phyloP scores from a whole-genome alignment of 2,113 vertebrate genomes.

The Lagenorhynchus albirostris region DNA sequence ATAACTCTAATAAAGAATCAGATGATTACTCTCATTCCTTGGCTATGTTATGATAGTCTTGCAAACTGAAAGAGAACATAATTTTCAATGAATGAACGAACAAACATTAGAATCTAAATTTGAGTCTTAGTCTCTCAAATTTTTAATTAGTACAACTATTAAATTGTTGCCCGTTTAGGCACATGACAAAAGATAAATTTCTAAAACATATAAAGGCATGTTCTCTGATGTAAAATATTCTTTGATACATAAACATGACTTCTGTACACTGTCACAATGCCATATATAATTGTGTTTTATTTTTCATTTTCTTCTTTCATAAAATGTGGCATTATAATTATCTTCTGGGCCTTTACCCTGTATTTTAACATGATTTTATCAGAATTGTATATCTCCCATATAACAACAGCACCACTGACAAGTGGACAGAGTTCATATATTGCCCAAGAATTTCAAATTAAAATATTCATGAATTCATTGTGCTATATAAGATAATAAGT shows the following conservation, averaged over 20 bases:
- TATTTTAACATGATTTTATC: neutral
- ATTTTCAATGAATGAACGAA: neutral
- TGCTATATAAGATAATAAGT: constrained; percentile 23
- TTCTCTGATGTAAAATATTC: neutral
- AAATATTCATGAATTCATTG: constrained; percentile 8
- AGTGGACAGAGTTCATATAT: neutral
- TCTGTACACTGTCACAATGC: neutral
- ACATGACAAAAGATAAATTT: neutral
- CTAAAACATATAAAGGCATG: neutral
- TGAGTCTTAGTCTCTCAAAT: neutral
- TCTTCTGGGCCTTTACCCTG: neutral
- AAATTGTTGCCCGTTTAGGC: neutral
- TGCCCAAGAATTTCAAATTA: constrained; percentile 30
- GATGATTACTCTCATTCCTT: neutral
- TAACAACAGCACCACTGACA: neutral
- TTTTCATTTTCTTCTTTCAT: neutral
- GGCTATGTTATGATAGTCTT: neutral
- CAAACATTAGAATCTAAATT: neutral
- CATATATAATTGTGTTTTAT: neutral
- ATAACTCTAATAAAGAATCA: neutral
- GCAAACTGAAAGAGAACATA: neutral
- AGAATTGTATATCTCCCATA: neutral
- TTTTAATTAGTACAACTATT: neutral
- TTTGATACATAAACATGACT: neutral
- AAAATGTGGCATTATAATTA: neutral